Evolutionary conservation across 2,888 invertebrate genomes (phyloP), one percentile per base, ranked within the genome.

Genomic region (Autographa gamma): DNA sequence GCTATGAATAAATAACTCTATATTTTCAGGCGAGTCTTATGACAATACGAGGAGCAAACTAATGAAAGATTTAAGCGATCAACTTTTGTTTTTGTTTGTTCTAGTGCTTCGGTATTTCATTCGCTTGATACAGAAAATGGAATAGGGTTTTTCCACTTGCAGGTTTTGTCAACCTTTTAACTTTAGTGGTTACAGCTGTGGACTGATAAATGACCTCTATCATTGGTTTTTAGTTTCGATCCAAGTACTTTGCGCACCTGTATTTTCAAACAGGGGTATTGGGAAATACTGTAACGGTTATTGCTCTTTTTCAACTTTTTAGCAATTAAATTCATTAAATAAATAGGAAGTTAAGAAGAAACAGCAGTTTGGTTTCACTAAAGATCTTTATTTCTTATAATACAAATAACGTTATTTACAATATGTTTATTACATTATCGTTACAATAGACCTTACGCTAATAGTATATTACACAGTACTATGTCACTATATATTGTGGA

Each of bases 391-490:
- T 90, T 92, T 90, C 91, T 93, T 94, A 94, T 91, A 92, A 90
- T 94, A 95, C 93, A 93, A 92, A 93, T 95, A 93, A 94, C 93
- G 88, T 92, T 95, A 95, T 95, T 90, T 95, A 95, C 95, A 95
- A 86, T 88, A 87, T 89, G 88, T 91, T 89, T 88, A 86, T 86
- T 85, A 81, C 80, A 86, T 85, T 86, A 87, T 86, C 83, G 84
- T 83, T 82, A 88, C 88, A 87, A 80, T 81, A 56, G 18, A 85
- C 76, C 83, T 84, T 83, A 86, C 69, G 63, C 77, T 86, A 86
- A 73, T 82, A 82, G 81, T 85, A 82, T 83, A 77, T 85, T 84
- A 82, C 74, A 85, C 71, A 82, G 76, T 83, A 78, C 70, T 82
- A 74, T 70, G 62, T 80, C 72, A 74, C 54, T 70, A 19, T 60